Evolutionary conservation across 2,888 invertebrate species (phyloP).

Genomic region (Ophraella communa): DNA sequence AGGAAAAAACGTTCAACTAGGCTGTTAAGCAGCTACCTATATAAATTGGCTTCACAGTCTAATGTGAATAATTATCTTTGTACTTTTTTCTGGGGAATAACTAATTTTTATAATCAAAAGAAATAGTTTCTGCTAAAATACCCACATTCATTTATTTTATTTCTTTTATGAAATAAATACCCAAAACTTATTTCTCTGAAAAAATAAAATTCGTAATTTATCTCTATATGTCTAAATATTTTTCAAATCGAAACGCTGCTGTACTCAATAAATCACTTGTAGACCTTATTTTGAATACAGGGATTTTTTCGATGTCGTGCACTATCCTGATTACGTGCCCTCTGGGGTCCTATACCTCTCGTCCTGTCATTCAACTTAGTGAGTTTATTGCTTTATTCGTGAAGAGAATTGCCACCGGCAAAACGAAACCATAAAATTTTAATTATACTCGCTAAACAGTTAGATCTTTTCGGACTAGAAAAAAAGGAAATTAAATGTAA

Average conservation of each 20-base stretch:
- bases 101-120: too few relatives aligned
- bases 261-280: not conserved
- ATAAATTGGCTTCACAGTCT: too few relatives aligned
- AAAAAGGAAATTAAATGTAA: too few relatives aligned
- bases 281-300: not conserved
- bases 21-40: too few relatives aligned
- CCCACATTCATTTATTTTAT: too few relatives aligned
- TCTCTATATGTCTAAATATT: too few relatives aligned
- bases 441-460: too few relatives aligned
- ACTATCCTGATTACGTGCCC: not conserved
- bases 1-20: too few relatives aligned
- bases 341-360: not conserved
- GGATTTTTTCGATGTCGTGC: not conserved
- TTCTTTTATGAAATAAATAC: not conserved
- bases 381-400: slow-evolving; percentile 1
- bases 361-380: not conserved
- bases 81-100: too few relatives aligned
- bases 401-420: not conserved
- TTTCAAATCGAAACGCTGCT: not conserved
- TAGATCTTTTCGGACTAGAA: too few relatives aligned
- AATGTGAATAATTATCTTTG: too few relatives aligned
- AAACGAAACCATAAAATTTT: not conserved
- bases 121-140: too few relatives aligned
- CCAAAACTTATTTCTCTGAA: not conserved
- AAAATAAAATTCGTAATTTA: not conserved